Percentiles rank a stretch among this genome's conserved stretches.
Evolutionary conservation across 2,888 invertebrate species (phyloP).

Genomic region (Cephalotes varians): DNA sequence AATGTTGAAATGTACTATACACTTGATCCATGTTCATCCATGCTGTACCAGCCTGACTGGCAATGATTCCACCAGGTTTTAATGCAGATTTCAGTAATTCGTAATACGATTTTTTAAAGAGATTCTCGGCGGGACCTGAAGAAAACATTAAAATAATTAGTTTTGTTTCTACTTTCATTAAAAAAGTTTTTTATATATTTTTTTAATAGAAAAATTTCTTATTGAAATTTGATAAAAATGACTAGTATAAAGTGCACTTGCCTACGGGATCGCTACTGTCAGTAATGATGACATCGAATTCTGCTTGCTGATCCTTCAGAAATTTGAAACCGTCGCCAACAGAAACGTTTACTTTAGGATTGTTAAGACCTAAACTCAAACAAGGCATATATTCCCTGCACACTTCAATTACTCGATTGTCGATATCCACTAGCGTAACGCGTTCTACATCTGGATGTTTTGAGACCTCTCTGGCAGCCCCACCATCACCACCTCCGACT

Average conservation of each 20-base stretch:
- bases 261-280: conserved; percentile 99
- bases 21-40: conserved; percentile 95
- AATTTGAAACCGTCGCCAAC: conserved; percentile 98
- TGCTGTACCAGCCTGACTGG: conserved; percentile 93
- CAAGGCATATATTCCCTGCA: conserved; percentile 96
- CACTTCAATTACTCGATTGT: conserved; percentile 95
- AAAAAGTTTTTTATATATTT: background rate
- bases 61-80: conserved; percentile 95
- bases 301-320: conserved; percentile 93
- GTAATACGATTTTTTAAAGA: conserved; percentile 94
- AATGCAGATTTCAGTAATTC: conserved; percentile 94
- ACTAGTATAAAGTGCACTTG: conserved; percentile 74
- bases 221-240: background rate
- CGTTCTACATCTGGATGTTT: conserved; percentile 96
- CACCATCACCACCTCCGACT: conserved; percentile 99
- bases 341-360: conserved; percentile 93
- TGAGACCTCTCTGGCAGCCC: conserved; percentile 97
- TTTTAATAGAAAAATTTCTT: background rate
- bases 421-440: conserved; percentile 98
- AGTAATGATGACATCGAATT: conserved; percentile 99
- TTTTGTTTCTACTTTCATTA: background rate
- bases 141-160: background rate
- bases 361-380: conserved; percentile 95
- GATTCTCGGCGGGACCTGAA: conserved; percentile 89
- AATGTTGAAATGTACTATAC: conserved; percentile 91